Conservation (phyloP, 2,113 vertebrate genomes). For the Ceyx cyanopectus region DNA sequence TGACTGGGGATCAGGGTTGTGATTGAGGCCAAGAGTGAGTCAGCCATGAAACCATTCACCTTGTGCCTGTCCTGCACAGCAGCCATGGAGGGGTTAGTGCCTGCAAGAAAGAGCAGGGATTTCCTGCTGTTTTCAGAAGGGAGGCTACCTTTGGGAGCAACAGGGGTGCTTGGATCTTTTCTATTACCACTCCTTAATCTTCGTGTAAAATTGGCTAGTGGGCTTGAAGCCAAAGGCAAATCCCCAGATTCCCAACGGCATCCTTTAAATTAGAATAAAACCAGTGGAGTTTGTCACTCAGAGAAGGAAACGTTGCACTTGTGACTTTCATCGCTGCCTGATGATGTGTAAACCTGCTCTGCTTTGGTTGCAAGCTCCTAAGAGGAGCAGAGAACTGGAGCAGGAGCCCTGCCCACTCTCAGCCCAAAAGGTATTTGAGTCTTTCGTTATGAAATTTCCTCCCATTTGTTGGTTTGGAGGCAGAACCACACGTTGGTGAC, state of each 20-base stretch:
- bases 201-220: not conserved
- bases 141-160: not conserved
- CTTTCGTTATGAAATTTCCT: not conserved
- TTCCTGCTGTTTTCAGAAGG: not conserved
- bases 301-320: not conserved
- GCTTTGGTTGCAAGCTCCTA: not conserved
- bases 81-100: not conserved
- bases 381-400: not conserved
- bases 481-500: not conserved
- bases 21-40: not conserved
- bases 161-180: not conserved
- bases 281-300: accelerated
- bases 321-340: not conserved
- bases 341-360: not conserved
- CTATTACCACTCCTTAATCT: not conserved
- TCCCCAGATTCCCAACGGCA: not conserved
- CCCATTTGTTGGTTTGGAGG: conserved; percentile 7
- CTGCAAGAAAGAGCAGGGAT: not conserved
- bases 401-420: not conserved
- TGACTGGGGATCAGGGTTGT: not conserved
- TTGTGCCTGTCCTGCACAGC: not conserved
- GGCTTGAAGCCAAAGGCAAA: not conserved
- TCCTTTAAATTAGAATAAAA: not conserved
- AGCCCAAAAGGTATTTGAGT: not conserved
- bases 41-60: not conserved